Percentiles rank a stretch among this genome's conserved stretches.
These are phyloP conservation scores for Molossus molossus DNA, from an alignment of 2,797 vertebrate species.

Conservation along the genomic window DNA sequence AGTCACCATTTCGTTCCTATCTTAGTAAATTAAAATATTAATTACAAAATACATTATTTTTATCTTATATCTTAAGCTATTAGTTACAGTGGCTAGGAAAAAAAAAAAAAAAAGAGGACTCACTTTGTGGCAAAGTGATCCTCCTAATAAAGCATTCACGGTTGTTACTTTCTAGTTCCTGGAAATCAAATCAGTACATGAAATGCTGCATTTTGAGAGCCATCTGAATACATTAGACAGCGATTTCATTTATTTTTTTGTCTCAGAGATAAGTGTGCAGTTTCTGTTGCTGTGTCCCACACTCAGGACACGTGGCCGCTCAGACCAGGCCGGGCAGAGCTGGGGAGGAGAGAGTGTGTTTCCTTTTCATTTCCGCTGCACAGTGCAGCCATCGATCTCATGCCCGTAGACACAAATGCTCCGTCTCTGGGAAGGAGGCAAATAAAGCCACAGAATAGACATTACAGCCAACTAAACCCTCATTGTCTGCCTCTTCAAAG, in stretches of 20 bases:
- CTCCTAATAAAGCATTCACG: conserved; percentile 83
- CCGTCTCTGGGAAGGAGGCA: conserved; percentile 63
- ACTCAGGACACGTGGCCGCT: conserved; percentile 33
- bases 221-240: conserved; percentile 74
- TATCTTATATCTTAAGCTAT: conserved; percentile 89
- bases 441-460: conserved; percentile 67
- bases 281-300: conserved; percentile 66
- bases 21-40: conserved; percentile 92
- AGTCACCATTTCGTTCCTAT: conserved; percentile 88
- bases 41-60: conserved; percentile 90
- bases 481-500: conserved; percentile 72
- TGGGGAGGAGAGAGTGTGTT: conserved; percentile 48
- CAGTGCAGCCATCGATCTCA: conserved; percentile 61
- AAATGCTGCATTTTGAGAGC: conserved; percentile 83
- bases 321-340: conserved; percentile 32
- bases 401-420: conserved; percentile 65
- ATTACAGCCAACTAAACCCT: conserved; percentile 41
- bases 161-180: conserved; percentile 75
- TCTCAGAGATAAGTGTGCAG: conserved; percentile 81
- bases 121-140: conserved; percentile 80
- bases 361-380: conserved; percentile 74
- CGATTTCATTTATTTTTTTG: conserved; percentile 73
- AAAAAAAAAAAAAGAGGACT: conserved; percentile 71
- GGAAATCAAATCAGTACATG: conserved; percentile 83
- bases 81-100: conserved; percentile 82